Percentiles rank a stretch among this genome's conserved stretches.
Evolutionary conservation across 1,140 invertebrate species (phyloP).

Genomic region (Drosophila ironensis): DNA sequence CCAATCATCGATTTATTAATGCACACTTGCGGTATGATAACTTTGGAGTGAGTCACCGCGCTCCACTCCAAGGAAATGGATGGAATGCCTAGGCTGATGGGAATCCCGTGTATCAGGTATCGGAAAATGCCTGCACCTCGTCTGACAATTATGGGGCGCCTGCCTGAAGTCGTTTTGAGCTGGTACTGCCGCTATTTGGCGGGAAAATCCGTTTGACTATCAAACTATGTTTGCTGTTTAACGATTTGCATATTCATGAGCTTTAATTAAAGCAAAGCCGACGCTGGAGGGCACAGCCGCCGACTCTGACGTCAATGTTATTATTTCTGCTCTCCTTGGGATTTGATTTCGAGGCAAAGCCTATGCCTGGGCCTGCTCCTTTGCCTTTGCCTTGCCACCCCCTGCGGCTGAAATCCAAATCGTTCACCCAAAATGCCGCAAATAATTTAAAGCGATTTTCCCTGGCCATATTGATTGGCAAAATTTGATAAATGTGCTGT

Average conservation of each 20-base stretch:
- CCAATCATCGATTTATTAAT: constrained; percentile 55
- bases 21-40: constrained; percentile 33
- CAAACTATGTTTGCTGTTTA: neutral
- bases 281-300: constrained; percentile 15
- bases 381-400: neutral
- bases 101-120: constrained; percentile 50
- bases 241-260: constrained; percentile 50
- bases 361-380: constrained; percentile 3
- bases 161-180: constrained; percentile 9
- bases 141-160: constrained; percentile 27
- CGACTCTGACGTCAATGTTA: constrained; percentile 22
- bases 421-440: constrained; percentile 56
- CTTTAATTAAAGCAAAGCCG: constrained; percentile 52
- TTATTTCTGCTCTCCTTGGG: too few relatives aligned
- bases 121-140: constrained; percentile 18
- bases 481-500: constrained; percentile 63
- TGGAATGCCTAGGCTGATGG: constrained; percentile 57
- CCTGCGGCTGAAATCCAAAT: constrained; percentile 42
- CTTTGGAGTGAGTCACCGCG: constrained; percentile 47
- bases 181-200: constrained; percentile 33
- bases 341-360: too few relatives aligned
- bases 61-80: constrained; percentile 35
- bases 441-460: constrained; percentile 65
- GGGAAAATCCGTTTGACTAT: constrained; percentile 18
- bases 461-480: constrained; percentile 64